phyloP scores from a whole-genome alignment of 1,140 invertebrate genomes.

The Melitaea cinxia region DNA sequence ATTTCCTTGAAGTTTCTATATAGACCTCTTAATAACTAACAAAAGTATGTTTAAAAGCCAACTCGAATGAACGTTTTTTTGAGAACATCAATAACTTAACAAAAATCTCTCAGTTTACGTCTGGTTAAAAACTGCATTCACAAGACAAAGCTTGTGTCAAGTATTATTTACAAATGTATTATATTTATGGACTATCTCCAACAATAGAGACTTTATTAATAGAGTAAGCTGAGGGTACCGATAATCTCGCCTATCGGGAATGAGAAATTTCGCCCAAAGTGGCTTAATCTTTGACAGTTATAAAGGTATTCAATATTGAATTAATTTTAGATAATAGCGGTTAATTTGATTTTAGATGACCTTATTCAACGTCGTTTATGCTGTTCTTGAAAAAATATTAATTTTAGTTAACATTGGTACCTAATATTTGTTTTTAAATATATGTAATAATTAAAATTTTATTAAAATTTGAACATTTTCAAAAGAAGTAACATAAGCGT shows the following conservation, averaged over 20 bases:
- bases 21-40: too few species aligned
- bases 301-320: slow-evolving; percentile 4
- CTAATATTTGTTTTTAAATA: too few species aligned
- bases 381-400: too few species aligned
- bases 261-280: not conserved
- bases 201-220: slow-evolving; percentile 4
- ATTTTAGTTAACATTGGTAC: too few species aligned
- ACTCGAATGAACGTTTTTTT: too few species aligned
- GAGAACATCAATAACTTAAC: too few species aligned
- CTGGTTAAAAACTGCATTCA: not conserved
- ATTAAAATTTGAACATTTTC: too few species aligned
- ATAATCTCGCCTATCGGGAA: not conserved
- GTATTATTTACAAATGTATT: not conserved
- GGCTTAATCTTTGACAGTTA: slow-evolving; percentile 4
- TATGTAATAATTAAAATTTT: too few species aligned
- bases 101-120: too few species aligned
- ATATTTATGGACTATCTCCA: not conserved
- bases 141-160: not conserved
- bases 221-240: slow-evolving; percentile 4
- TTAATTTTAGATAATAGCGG: not conserved
- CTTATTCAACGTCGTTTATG: not conserved
- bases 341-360: not conserved
- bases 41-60: too few species aligned
- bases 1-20: too few species aligned
- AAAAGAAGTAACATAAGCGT: too few species aligned